A percentile compares a stretch with the other conserved stretches of the same genome.
These are phyloP conservation scores for Rhinoderma darwinii DNA, from an alignment of 2,113 vertebrate species.

Conservation along the genomic window DNA sequence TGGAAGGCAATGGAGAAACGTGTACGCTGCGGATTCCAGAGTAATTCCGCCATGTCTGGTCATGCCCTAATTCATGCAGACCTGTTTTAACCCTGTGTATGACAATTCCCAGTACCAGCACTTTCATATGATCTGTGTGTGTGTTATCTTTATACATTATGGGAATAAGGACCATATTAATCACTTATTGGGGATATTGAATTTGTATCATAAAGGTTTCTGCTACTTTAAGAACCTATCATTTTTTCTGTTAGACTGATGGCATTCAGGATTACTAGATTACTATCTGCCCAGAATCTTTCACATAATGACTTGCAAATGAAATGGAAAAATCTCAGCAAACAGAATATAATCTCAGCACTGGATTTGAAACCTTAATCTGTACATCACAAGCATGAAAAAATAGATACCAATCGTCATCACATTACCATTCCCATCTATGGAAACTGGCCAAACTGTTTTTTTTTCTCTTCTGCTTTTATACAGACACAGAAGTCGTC, in stretches of 20 bases:
- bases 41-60: no score
- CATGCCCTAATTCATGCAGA: no score
- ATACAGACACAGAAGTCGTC: no score
- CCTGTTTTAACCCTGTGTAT: no score
- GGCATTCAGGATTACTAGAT: background rate
- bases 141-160: no score
- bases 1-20: no score
- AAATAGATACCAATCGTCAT: background rate
- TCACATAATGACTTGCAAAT: conserved; percentile 10
- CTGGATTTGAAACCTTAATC: background rate
- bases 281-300: background rate
- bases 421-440: background rate
- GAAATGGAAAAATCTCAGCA: background rate
- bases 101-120: no score
- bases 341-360: background rate
- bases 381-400: background rate
- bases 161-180: background rate
- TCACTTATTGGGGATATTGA: background rate
- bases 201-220: background rate
- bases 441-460: background rate
- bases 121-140: no score
- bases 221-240: background rate
- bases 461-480: background rate
- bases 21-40: no score
- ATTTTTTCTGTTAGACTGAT: background rate